Evolutionary conservation across 2,888 invertebrate species (phyloP).

Genomic region (Coleophora flavipennella): DNA sequence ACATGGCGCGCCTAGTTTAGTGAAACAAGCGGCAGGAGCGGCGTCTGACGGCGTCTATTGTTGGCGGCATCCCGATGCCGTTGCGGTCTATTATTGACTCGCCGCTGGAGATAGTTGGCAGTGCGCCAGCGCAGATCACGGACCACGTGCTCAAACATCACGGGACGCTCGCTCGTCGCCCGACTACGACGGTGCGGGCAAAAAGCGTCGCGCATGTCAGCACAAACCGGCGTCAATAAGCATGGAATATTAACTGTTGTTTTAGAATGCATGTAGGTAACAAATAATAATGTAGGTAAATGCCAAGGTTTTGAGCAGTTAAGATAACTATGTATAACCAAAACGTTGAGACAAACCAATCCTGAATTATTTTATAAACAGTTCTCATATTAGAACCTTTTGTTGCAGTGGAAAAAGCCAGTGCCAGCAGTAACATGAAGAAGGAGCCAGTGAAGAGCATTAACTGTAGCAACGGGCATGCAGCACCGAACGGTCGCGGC

Average conservation of each 20-base stretch:
- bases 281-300: no score
- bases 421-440: slow-evolving; percentile 51
- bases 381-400: no score
- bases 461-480: slow-evolving; percentile 54
- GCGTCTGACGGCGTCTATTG: slow-evolving; percentile 60
- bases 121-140: slow-evolving; percentile 54
- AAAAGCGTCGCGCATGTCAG: slow-evolving; percentile 20
- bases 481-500: slow-evolving; percentile 57
- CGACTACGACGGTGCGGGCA: slow-evolving; percentile 21
- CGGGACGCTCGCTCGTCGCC: slow-evolving; percentile 41
- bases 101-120: slow-evolving; percentile 69
- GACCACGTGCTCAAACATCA: slow-evolving; percentile 66
- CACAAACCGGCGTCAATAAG: slow-evolving; percentile 22
- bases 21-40: slow-evolving; percentile 4
- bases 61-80: slow-evolving; percentile 69
- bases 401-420: slow-evolving; percentile 52
- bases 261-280: no score
- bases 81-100: slow-evolving; percentile 72
- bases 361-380: no score
- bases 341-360: no score
- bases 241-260: slow-evolving; percentile 5
- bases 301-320: no score
- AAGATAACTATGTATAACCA: no score
- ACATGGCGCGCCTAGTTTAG: no score
- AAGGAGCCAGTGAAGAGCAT: slow-evolving; percentile 47